These are phyloP conservation scores for Steinernema carpocapsae DNA, from an alignment of 2,888 invertebrate genomes.

Conservation along the genomic window DNA sequence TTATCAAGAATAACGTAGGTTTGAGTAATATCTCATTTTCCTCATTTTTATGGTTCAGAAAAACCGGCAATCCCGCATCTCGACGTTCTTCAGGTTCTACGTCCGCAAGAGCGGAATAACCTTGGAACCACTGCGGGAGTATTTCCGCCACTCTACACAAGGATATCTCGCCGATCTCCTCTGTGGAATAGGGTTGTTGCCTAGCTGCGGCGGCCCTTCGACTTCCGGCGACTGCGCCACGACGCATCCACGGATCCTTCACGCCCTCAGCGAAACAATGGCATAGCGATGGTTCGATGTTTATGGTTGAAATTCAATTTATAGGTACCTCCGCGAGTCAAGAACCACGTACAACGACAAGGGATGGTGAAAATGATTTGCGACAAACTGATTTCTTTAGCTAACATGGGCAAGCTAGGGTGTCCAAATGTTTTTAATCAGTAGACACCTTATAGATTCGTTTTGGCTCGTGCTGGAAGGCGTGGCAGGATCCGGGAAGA, in stretches of 20 bases:
- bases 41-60: too few species aligned
- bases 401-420: neutral
- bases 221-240: neutral
- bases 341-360: neutral
- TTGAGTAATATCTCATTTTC: neutral
- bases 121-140: neutral
- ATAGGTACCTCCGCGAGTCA: neutral
- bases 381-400: neutral
- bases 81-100: slow-evolving; percentile 1
- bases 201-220: neutral
- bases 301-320: neutral
- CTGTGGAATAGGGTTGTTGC: neutral
- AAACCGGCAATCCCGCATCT: neutral
- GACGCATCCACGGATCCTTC: neutral
- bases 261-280: slow-evolving; percentile 20
- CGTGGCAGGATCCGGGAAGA: slow-evolving; percentile 8
- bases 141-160: neutral
- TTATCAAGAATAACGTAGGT: neutral
- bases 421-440: neutral
- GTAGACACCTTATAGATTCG: neutral
- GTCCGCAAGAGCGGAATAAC: neutral
- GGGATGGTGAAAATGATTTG: neutral
- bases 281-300: too few species aligned
- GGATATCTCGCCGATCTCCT: neutral
- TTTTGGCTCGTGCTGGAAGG: slow-evolving; percentile 11